Conservation (phyloP, 2,797 vertebrate species). For the Helarctos malayanus region DNA sequence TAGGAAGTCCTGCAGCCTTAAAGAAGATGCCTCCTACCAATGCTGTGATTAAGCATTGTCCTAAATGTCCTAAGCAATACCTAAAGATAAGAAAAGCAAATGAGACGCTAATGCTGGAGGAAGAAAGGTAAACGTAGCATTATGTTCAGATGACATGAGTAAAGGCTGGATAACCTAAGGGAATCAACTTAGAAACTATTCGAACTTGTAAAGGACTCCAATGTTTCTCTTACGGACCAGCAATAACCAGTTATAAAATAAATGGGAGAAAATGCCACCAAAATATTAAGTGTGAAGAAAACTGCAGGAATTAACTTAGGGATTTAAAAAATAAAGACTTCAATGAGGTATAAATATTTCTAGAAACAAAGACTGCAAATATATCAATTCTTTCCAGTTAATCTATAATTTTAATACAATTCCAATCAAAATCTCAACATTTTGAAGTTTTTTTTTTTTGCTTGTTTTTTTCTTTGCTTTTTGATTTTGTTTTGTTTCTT, state of each 20-base stretch:
- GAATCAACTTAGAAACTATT: neutral
- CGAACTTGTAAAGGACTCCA: neutral
- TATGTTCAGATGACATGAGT: neutral
- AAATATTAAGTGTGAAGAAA: slow-evolving; percentile 23
- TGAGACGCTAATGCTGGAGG: neutral
- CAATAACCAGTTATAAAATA: neutral
- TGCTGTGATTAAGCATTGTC: neutral
- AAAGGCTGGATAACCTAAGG: neutral
- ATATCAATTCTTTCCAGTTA: neutral
- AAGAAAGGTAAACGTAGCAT: neutral
- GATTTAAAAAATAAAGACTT: neutral
- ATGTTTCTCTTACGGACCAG: neutral
- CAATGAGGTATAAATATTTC: neutral
- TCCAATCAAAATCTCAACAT: neutral
- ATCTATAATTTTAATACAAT: slow-evolving; percentile 5
- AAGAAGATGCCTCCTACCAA: neutral
- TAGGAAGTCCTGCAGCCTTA: neutral
- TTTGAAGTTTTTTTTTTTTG: neutral
- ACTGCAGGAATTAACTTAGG: neutral
- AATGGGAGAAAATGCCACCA: neutral
- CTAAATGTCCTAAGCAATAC: neutral
- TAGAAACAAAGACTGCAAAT: neutral
- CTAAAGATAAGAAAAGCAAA: neutral
- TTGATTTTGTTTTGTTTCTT: neutral
- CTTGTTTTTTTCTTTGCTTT: neutral